Conservation (phyloP, 2,113 vertebrate genomes). For the Oxygymnocypris stewartii region DNA sequence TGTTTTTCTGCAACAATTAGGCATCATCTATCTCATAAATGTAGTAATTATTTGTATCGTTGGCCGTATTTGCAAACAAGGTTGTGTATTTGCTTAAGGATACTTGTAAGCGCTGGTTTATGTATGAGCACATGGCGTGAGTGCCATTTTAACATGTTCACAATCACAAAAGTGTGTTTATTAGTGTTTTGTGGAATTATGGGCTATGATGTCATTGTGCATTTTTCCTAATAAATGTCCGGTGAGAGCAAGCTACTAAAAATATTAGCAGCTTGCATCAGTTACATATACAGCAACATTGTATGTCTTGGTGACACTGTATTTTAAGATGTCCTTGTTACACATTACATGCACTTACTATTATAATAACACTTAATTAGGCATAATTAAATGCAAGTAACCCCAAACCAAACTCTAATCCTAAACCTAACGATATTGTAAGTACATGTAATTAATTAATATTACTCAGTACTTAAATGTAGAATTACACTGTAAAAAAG, state of each 20-base stretch:
- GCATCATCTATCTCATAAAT: conserved; percentile 3
- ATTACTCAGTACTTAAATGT: too few relatives aligned
- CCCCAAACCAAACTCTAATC: too few relatives aligned
- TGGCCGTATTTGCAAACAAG: conserved; percentile 4
- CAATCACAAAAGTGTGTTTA: not conserved
- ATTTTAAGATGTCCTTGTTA: too few relatives aligned
- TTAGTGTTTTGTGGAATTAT: not conserved
- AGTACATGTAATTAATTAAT: too few relatives aligned
- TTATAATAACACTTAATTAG: too few relatives aligned
- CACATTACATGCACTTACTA: too few relatives aligned
- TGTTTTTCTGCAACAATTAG: not conserved
- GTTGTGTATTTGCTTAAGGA: not conserved
- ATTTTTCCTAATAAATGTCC: not conserved
- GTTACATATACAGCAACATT: not conserved
- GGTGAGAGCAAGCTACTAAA: not conserved
- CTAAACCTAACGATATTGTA: too few relatives aligned
- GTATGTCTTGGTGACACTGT: too few relatives aligned
- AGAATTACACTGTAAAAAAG: too few relatives aligned
- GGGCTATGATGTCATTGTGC: not conserved
- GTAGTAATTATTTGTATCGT: not conserved
- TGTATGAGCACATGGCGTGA: conserved; percentile 11
- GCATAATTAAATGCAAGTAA: too few relatives aligned
- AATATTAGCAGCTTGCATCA: conserved; percentile 11
- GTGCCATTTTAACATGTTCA: not conserved
- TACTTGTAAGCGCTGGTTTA: conserved; percentile 24